phyloP scores from a whole-genome alignment of 2,113 vertebrate genomes.

The Dicentrarchus labrax region DNA sequence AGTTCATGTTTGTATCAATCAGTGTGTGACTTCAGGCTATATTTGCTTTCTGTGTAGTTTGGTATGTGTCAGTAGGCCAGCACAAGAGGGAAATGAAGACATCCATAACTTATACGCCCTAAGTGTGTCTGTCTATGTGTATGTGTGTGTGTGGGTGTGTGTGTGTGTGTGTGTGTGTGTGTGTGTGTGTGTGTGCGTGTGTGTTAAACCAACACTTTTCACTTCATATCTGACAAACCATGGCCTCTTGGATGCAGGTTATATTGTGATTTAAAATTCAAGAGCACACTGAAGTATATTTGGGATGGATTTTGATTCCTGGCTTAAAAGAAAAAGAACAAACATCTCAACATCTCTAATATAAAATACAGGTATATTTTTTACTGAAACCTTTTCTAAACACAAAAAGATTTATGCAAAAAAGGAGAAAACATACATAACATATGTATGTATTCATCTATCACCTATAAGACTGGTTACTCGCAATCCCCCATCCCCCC shows the following conservation, averaged over 20 bases:
- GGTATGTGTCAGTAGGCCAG: slow-evolving; percentile 3
- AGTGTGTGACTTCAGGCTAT: neutral
- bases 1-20: neutral
- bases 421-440: neutral
- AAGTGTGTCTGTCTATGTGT: neutral
- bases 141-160: neutral
- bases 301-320: neutral
- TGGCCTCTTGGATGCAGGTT: neutral
- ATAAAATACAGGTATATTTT: neutral
- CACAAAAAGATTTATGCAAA: neutral
- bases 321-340: neutral
- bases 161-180: neutral
- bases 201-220: neutral
- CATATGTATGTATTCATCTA: neutral
- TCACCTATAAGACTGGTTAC: neutral
- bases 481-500: neutral
- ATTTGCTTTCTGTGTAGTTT: neutral
- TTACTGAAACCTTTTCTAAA: neutral
- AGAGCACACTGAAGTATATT: neutral
- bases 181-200: neutral
- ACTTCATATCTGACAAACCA: neutral
- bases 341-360: neutral
- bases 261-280: neutral
- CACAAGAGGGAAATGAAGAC: neutral
- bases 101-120: neutral